A percentile compares a stretch with the other conserved stretches of the same genome.
phyloP scores from a whole-genome alignment of 2,797 vertebrate genomes.

The Apodemus agrarius region DNA sequence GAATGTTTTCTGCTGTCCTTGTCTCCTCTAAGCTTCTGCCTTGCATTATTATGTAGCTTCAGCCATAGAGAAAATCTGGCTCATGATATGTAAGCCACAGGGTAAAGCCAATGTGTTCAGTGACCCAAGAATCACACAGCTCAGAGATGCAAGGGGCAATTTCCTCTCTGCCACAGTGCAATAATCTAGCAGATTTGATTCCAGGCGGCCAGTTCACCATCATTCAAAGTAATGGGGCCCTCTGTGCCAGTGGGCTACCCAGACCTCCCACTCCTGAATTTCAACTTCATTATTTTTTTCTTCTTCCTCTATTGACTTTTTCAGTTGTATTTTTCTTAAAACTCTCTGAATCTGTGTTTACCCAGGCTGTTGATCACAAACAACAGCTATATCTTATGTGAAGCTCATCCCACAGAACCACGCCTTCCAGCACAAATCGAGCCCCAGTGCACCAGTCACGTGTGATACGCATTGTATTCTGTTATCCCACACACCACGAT shows the following conservation, averaged over 20 bases:
- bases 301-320: background rate
- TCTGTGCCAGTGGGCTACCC: background rate
- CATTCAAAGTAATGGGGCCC: background rate
- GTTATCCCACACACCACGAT: background rate
- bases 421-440: background rate
- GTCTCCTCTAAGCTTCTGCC: background rate
- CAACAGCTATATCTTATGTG: background rate
- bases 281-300: background rate
- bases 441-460: background rate
- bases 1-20: slow-evolving; percentile 11
- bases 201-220: background rate
- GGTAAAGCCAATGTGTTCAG: slow-evolving; percentile 5
- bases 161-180: background rate
- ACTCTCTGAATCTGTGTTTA: background rate
- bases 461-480: background rate
- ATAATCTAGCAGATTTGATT: background rate
- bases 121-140: background rate
- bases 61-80: slow-evolving; percentile 25
- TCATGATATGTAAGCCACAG: background rate
- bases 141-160: background rate
- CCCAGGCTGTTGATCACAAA: background rate
- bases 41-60: slow-evolving; percentile 22
- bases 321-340: background rate
- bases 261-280: background rate
- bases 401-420: background rate